A percentile compares a stretch with the other conserved stretches of the same genome.
phyloP scores from a whole-genome alignment of 2,888 invertebrate genomes.

The Ceratothoa steindachneri region DNA sequence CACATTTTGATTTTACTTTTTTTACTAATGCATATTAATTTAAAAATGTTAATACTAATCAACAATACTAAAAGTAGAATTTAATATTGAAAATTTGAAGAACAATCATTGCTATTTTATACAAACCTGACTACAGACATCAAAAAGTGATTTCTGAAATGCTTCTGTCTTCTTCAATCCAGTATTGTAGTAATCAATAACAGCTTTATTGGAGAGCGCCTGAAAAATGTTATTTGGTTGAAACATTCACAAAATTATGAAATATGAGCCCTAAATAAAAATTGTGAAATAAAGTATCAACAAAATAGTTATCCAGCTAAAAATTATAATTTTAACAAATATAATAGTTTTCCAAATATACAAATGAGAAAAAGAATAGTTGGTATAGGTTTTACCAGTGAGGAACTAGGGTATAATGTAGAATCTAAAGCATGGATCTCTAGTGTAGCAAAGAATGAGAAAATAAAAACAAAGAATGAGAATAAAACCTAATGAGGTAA shows the following conservation, averaged over 20 bases:
- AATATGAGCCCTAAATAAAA: background rate
- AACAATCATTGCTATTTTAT: no score
- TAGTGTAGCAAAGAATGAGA: no score
- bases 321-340: background rate
- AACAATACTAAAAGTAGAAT: no score
- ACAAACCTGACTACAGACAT: slow-evolving; percentile 54
- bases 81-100: no score
- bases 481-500: no score
- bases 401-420: no score
- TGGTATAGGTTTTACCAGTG: no score
- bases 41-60: slow-evolving; percentile 14
- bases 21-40: slow-evolving; percentile 18
- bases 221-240: background rate
- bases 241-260: no score
- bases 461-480: no score
- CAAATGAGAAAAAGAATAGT: no score
- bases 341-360: no score
- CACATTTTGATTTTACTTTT: slow-evolving; percentile 21
- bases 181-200: slow-evolving; percentile 73
- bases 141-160: slow-evolving; percentile 65
- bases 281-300: background rate
- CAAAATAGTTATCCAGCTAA: slow-evolving; percentile 58
- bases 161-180: slow-evolving; percentile 69
- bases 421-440: no score
- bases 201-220: slow-evolving; percentile 73